These are phyloP conservation scores for Megaceryle torquata DNA, from an alignment of 2,113 vertebrate genomes.

Conservation along the genomic window DNA sequence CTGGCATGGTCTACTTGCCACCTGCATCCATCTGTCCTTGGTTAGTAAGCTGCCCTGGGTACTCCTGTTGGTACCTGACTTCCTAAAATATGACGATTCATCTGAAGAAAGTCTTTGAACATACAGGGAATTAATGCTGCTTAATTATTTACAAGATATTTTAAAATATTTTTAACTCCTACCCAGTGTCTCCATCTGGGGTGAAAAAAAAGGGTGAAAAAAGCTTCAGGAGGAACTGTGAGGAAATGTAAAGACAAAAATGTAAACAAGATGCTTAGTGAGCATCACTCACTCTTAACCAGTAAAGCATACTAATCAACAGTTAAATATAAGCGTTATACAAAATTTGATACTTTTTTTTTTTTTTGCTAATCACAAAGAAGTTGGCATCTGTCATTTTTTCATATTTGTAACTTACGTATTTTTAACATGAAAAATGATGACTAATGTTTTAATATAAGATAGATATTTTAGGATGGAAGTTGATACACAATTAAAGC, in stretches of 20 bases:
- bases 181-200: neutral
- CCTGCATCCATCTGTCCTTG: constrained; percentile 49
- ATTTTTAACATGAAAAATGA: neutral
- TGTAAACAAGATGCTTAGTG: neutral
- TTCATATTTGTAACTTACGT: neutral
- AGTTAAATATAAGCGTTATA: neutral
- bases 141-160: neutral
- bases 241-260: neutral
- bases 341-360: neutral
- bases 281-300: neutral
- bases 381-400: neutral
- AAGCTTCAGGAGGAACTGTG: neutral
- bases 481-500: neutral
- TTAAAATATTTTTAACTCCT: neutral
- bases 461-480: neutral
- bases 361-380: neutral
- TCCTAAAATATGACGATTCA: neutral
- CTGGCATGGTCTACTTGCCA: constrained; percentile 17
- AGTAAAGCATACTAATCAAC: neutral
- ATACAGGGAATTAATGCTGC: neutral
- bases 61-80: neutral
- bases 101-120: neutral
- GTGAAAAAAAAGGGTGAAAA: neutral
- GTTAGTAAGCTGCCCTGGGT: neutral
- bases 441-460: neutral